Conservation (phyloP, 2,888 invertebrate species). For the Mesorhabditis belari region DNA sequence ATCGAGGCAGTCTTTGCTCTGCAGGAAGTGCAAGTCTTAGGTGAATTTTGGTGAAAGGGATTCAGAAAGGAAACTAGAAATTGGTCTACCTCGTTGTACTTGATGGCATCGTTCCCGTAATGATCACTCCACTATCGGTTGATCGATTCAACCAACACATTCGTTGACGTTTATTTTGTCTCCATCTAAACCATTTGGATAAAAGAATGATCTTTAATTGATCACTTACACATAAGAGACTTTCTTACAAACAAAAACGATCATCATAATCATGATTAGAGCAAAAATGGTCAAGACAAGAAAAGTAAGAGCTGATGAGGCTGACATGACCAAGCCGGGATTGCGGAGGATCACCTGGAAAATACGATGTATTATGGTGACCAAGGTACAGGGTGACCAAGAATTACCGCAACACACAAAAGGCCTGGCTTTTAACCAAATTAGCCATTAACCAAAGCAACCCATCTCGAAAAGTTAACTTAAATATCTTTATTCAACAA, state of each 20-base stretch:
- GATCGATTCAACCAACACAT: slow-evolving; percentile 37
- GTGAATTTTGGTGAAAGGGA: not conserved
- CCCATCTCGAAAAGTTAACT: too few species aligned
- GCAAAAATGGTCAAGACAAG: slow-evolving; percentile 19
- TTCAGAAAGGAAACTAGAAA: not conserved
- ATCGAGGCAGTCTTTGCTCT: not conserved
- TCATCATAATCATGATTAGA: slow-evolving; percentile 23
- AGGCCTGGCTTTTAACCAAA: too few species aligned
- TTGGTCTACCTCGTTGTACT: not conserved
- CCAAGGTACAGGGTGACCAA: too few species aligned
- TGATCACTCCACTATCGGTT: slow-evolving; percentile 31
- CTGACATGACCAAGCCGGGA: slow-evolving; percentile 14
- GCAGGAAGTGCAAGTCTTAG: too few species aligned
- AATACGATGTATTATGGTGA: too few species aligned
- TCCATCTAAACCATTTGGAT: slow-evolving; percentile 26
- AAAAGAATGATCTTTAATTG: not conserved
- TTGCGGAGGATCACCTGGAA: slow-evolving; percentile 20
- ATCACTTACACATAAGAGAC: slow-evolving; percentile 23
- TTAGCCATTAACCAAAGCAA: too few species aligned
- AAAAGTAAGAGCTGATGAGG: slow-evolving; percentile 17
- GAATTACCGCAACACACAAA: too few species aligned
- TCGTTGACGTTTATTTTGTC: slow-evolving; percentile 17
- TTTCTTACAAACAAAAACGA: slow-evolving; percentile 20
- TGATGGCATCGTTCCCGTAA: slow-evolving; percentile 30
- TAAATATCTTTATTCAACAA: too few species aligned